phyloP scores from a whole-genome alignment of 2,888 invertebrate species.

The Subacronicta megacephala region DNA sequence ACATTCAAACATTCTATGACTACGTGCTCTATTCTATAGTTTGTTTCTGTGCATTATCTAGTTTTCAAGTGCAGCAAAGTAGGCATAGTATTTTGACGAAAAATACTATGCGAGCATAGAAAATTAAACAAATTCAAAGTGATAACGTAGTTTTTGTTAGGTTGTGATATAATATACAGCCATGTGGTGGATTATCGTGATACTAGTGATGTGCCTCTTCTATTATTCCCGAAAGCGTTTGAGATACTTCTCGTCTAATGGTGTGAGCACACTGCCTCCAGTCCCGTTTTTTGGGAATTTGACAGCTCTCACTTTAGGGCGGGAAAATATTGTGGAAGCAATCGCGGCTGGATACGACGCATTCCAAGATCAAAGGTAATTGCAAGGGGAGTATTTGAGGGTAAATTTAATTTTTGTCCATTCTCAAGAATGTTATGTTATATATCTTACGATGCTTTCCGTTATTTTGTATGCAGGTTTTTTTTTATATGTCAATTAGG shows the following conservation, averaged over 20 bases:
- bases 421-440: slow-evolving; percentile 14
- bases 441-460: slow-evolving; percentile 1
- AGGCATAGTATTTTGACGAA: no score
- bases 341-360: slow-evolving; percentile 72
- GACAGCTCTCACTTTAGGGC: slow-evolving; percentile 72
- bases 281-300: slow-evolving; percentile 75
- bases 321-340: slow-evolving; percentile 75
- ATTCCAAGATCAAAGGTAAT: slow-evolving; percentile 74
- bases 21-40: no score
- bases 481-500: no score
- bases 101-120: no score
- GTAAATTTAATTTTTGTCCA: slow-evolving; percentile 3
- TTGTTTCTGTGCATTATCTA: no score
- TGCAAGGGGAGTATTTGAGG: slow-evolving; percentile 6
- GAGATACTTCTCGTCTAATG: slow-evolving; percentile 69
- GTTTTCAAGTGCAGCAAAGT: no score
- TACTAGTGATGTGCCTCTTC: slow-evolving; percentile 65
- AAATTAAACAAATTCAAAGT: no score
- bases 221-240: slow-evolving; percentile 68
- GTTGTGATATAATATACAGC: slow-evolving; percentile 3
- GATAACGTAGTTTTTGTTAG: no score
- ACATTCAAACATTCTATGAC: no score
- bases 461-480: slow-evolving; percentile 13
- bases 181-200: slow-evolving; percentile 67
- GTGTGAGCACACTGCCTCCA: slow-evolving; percentile 69